Base-by-base conservation (phyloP, 2,888 invertebrate genomes). In the Lottia gigantea region DNA sequence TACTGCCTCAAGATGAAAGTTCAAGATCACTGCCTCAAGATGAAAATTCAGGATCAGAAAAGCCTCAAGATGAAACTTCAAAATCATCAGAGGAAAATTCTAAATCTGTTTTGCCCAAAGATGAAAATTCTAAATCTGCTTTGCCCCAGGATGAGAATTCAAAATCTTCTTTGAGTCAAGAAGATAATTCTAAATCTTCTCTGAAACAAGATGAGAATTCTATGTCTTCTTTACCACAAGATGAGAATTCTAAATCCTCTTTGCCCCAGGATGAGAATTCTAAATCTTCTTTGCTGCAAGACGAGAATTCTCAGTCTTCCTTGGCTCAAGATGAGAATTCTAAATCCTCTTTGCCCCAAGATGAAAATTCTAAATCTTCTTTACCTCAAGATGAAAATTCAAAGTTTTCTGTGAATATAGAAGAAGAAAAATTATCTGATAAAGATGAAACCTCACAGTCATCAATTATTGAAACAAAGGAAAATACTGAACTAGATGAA, bases 401-500 rank as follows among this genome's bases (percentile, higher is more conserved):
- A 23, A 26, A 40, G 11, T 40, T 40, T 40, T 40, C 40, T 8
- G 11, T 40, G 23, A 23, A 55, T 12, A 55, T 23, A 23, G 64
- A 49, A 26, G 46, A 62, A n/a, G 49, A 55, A 67, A n/a, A 61
- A n/a, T 40, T 14, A 49, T 14, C 64, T 47, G 55, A 47, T 19
- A 16, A 31, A 68, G 23, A 49, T 49, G 61, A 25, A 46, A 61
- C 46, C 25, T 40, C 31, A 19, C 31, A 26, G 46, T 71, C 65
- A 45, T 49, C 16, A 46, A 11, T 23, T 23, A 23, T 23, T 55
- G 19, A 23, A 55, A 55, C 12, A 23, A 55, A 55, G 14, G 55
- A 23, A 55, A 55, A 23, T 23, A 55, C 3, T 55, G 46, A 67
- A 45, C 65, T 66, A 1, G 68, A 68, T 47, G 45, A 71, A 23